These are phyloP conservation scores for Pterocles gutturalis DNA, from an alignment of 2,113 vertebrate species.

Conservation along the genomic window DNA sequence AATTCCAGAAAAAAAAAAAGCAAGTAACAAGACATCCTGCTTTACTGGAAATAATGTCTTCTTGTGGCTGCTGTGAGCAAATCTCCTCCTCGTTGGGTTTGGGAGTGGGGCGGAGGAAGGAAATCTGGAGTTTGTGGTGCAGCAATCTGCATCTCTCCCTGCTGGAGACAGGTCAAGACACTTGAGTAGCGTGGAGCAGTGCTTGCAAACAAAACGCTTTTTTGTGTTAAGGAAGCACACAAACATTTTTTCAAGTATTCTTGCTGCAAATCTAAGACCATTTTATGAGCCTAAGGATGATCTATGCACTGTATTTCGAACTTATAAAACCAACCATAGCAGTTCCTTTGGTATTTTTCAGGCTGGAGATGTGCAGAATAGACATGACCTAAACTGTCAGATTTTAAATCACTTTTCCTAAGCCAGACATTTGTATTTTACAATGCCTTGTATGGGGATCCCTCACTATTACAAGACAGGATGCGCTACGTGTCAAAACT, in stretches of 20 bases:
- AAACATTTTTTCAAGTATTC: not conserved
- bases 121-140: not conserved
- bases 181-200: not conserved
- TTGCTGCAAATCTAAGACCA: not conserved
- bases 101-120: not conserved
- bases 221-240: not conserved
- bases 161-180: not conserved
- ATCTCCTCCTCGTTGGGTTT: not conserved
- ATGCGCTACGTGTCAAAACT: not conserved
- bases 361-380: not conserved
- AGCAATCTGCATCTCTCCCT: not conserved
- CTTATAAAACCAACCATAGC: not conserved
- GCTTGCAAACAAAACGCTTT: not conserved
- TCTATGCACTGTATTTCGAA: rapidly evolving
- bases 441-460: not conserved
- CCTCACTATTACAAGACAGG: not conserved
- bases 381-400: not conserved
- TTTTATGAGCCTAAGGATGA: not conserved
- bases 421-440: not conserved
- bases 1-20: not conserved
- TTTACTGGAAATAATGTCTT: not conserved
- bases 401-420: not conserved
- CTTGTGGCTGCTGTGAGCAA: not conserved
- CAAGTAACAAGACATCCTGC: not conserved
- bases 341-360: not conserved